phyloP scores from a whole-genome alignment of 2,113 vertebrate genomes.

The Elgaria multicarinata region DNA sequence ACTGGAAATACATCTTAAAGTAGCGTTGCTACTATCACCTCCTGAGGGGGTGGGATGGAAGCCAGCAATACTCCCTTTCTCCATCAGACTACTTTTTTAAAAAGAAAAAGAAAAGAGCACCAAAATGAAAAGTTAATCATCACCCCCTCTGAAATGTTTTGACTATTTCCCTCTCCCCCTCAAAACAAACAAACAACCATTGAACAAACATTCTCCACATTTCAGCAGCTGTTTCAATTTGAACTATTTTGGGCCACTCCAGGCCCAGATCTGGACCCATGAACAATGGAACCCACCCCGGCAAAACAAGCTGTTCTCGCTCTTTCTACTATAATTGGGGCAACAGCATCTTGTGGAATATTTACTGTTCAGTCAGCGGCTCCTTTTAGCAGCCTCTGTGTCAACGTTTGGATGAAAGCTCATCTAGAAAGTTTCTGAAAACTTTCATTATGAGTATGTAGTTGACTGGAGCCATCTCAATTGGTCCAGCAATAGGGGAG shows the following conservation, averaged over 20 bases:
- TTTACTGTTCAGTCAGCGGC: slow-evolving; percentile 63
- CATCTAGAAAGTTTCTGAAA: slow-evolving; percentile 73
- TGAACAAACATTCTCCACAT: not conserved
- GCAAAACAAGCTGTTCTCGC: not conserved
- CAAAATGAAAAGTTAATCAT: no score
- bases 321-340: not conserved
- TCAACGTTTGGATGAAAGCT: slow-evolving; percentile 68
- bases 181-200: no score
- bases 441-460: slow-evolving; percentile 69
- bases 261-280: not conserved
- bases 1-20: no score
- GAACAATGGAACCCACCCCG: not conserved
- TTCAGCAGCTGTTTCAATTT: not conserved
- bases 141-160: no score
- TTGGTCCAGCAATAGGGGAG: slow-evolving; percentile 70
- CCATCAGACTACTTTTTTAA: no score
- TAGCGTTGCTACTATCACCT: no score
- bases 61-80: no score
- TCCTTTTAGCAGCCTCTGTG: slow-evolving; percentile 65
- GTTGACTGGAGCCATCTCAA: slow-evolving; percentile 70
- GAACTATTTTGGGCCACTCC: not conserved
- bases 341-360: slow-evolving; percentile 30
- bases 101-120: no score
- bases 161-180: no score
- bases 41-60: no score